Percentiles rank a stretch among this genome's conserved stretches.
Evolutionary conservation across 2,888 invertebrate genomes (phyloP).

Genomic region (Tricholauxania praeusta): DNA sequence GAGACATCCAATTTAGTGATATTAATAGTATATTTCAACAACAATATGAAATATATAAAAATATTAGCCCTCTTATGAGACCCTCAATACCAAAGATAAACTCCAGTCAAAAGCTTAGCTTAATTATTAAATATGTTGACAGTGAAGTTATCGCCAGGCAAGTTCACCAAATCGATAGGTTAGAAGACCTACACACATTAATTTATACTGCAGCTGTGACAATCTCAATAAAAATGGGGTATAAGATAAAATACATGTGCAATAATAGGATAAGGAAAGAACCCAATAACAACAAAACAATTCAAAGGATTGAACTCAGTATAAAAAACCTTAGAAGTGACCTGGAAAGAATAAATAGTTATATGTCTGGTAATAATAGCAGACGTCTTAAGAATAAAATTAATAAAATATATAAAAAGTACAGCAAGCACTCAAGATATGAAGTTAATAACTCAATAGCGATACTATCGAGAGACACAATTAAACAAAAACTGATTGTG

Average conservation of each 20-base stretch:
- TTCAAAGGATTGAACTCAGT: constrained; percentile 20
- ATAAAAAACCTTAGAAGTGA: too few relatives aligned
- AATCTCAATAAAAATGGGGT: constrained; percentile 33
- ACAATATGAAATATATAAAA: constrained; percentile 16
- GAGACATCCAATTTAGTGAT: background rate
- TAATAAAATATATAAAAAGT: background rate
- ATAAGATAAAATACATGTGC: constrained; percentile 27
- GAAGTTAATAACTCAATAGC: constrained; percentile 32
- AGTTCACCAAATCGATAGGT: too few relatives aligned
- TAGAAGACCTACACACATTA: constrained; percentile 33
- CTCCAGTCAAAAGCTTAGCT: constrained; percentile 13
- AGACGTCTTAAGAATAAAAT: constrained; percentile 20
- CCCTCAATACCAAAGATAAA: constrained; percentile 29
- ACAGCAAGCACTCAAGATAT: constrained; percentile 24
- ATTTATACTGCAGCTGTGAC: constrained; percentile 30
- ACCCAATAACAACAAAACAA: constrained; percentile 15
- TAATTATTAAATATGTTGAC: background rate
- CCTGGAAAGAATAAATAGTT: too few relatives aligned
- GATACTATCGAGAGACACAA: constrained; percentile 33
- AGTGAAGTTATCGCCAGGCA: too few relatives aligned
- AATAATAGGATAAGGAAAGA: constrained; percentile 12
- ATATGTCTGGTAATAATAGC: too few relatives aligned
- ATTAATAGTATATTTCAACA: constrained; percentile 6
- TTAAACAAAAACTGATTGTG: constrained; percentile 11
- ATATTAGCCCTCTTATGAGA: constrained; percentile 33